These are phyloP conservation scores for Acholoe squamosa DNA, from an alignment of 2,888 invertebrate genomes.

Conservation along the genomic window DNA sequence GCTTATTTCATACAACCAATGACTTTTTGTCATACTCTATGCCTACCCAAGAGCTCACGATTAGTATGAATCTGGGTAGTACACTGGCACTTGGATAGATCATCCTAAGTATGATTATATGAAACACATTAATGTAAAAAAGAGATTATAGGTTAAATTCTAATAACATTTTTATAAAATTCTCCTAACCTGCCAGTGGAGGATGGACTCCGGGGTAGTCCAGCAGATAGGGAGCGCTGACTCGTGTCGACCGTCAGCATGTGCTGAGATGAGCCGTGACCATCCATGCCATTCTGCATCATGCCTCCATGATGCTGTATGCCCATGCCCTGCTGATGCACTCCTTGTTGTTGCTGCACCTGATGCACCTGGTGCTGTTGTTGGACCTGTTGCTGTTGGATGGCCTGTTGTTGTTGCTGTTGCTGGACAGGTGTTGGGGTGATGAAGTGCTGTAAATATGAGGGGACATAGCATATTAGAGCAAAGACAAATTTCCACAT, in stretches of 20 bases:
- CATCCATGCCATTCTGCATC: slow-evolving; percentile 58
- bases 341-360: slow-evolving; percentile 9
- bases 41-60: too few species aligned
- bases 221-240: slow-evolving; percentile 70
- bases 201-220: slow-evolving; percentile 74
- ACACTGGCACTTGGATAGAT: too few species aligned
- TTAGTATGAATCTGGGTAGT: too few species aligned
- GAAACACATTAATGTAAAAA: too few species aligned
- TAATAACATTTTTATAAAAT: background rate
- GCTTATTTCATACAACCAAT: too few species aligned
- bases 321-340: slow-evolving; percentile 6
- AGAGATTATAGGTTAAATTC: too few species aligned
- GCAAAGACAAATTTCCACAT: background rate
- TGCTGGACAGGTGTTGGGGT: slow-evolving; percentile 39
- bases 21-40: too few species aligned
- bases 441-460: slow-evolving; percentile 43
- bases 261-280: slow-evolving; percentile 68
- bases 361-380: slow-evolving; percentile 63
- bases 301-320: slow-evolving; percentile 58
- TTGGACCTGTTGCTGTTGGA: slow-evolving; percentile 41
- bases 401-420: slow-evolving; percentile 45
- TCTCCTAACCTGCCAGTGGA: slow-evolving; percentile 77
- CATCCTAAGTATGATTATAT: too few species aligned
- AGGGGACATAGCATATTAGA: background rate
- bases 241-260: slow-evolving; percentile 77